phyloP scores from a whole-genome alignment of 2,113 vertebrate genomes.

The Colinus virginianus region DNA sequence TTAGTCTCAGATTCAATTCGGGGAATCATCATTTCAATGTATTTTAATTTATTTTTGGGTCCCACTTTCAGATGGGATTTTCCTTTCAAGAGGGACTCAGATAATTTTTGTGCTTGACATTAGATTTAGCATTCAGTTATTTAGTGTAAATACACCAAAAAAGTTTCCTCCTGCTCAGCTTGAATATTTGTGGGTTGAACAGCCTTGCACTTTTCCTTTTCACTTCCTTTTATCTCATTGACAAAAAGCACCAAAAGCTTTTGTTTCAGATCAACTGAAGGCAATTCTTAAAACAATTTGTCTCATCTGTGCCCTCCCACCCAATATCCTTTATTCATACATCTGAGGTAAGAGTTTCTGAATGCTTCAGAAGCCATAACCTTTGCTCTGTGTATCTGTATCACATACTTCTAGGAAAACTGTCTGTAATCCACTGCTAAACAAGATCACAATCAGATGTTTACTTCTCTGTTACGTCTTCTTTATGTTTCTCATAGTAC shows the following conservation, averaged over 20 bases:
- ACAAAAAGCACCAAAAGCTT: not conserved
- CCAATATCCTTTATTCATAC: not conserved
- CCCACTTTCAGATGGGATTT: not conserved
- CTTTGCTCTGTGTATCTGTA: not conserved
- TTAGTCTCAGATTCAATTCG: not conserved
- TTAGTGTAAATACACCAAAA: not conserved
- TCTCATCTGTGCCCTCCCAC: not conserved
- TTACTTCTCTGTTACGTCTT: constrained; percentile 1
- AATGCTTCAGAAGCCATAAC: not conserved
- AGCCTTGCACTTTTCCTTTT: not conserved
- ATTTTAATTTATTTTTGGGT: not conserved
- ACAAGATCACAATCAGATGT: constrained; percentile 7
- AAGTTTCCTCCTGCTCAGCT: not conserved
- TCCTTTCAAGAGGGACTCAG: not conserved
- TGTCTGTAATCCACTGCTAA: not conserved
- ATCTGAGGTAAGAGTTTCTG: not conserved
- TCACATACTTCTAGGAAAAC: constrained; percentile 13
- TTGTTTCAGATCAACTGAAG: not conserved
- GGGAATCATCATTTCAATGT: not conserved
- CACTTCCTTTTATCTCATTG: constrained; percentile 31
- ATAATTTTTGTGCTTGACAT: not conserved
- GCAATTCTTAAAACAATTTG: not conserved
- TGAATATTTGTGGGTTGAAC: not conserved
- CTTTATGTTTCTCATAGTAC: not conserved
- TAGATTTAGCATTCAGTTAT: not conserved